Evolutionary conservation across 2,888 invertebrate genomes (phyloP), one percentile per base, ranked within the genome.

Genomic region (Tipula lateralis): DNA sequence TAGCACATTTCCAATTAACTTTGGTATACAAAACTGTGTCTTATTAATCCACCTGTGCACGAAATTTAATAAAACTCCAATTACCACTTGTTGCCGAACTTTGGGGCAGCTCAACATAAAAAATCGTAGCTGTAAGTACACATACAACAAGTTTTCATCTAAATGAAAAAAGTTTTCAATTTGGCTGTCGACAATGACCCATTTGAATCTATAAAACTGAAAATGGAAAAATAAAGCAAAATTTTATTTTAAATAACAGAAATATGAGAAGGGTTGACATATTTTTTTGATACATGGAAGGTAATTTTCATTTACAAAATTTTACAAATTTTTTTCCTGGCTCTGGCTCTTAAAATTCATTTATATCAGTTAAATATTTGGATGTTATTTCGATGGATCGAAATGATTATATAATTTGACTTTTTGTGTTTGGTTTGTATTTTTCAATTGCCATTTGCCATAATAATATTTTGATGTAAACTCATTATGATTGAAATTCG

Each of bases 251-350:
- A 66, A 66, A 66, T 66, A 66, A 24, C 66, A 66, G 19, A 66
- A 66, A 66, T 66, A 9, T 24, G 66, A 66, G 19, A 66, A 66
- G 66, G 66, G 66, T 66, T 66, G 66, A 66, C 66, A 66, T 66
- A 66, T 24, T 66, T 24, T 66, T 66, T 66, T 66, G 66, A 66
- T 66, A 66, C n/a, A n/a, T 39, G 13, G 66, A 66, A 66, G 66
- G 66, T 66, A 66, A 66, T 66, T 66, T 66, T 66, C 66, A 66
- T 66, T 66, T 66, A 24, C 24, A 66, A n/a, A 66, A 66, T 66
- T 66, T 66, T 24, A 19, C 66, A n/a, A 66, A 7, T 39, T 39
- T 39, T 66, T 66, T 66, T 66, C 9, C 66, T 66, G 16, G 44
- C 16, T 44, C 9, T 44, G 2, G 44, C 24, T 66, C 66, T 66